phyloP scores from a whole-genome alignment of 2,797 vertebrate species.

The Notolepis coatsorum region DNA sequence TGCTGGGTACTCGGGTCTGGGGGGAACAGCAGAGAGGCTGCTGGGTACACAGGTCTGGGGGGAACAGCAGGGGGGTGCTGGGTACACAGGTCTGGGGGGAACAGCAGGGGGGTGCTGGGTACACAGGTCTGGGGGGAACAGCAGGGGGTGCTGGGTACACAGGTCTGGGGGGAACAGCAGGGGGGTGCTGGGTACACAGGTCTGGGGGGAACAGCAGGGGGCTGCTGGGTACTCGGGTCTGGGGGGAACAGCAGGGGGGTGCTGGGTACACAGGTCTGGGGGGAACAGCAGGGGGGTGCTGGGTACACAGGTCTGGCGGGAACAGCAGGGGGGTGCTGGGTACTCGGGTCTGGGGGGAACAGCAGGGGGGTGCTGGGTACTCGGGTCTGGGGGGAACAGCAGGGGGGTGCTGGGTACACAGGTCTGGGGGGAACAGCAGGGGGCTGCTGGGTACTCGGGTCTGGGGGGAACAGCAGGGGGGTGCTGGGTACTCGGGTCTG shows the following conservation, averaged over 20 bases:
- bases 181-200: constrained; percentile 2
- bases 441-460: constrained; percentile 3
- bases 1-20: constrained; percentile 30
- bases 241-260: constrained; percentile 29
- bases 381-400: constrained; percentile 39
- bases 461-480: constrained; percentile 40
- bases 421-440: constrained; percentile 40
- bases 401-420: background rate
- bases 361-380: constrained; percentile 5
- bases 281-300: constrained; percentile 16
- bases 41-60: constrained; percentile 30
- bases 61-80: constrained; percentile 14
- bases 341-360: constrained; percentile 37
- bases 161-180: constrained; percentile 49
- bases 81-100: constrained; percentile 33
- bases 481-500: constrained; percentile 31
- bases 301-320: constrained; percentile 32
- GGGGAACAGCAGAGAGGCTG: constrained; percentile 22
- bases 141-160: too few relatives aligned
- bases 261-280: constrained; percentile 29
- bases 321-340: constrained; percentile 13
- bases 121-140: constrained; percentile 38
- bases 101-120: constrained; percentile 13
- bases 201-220: constrained; percentile 41
- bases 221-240: constrained; percentile 25